A percentile compares a stretch with the other conserved stretches of the same genome.
Conservation (phyloP, 2,113 vertebrate genomes). For the Regulus satrapa region DNA sequence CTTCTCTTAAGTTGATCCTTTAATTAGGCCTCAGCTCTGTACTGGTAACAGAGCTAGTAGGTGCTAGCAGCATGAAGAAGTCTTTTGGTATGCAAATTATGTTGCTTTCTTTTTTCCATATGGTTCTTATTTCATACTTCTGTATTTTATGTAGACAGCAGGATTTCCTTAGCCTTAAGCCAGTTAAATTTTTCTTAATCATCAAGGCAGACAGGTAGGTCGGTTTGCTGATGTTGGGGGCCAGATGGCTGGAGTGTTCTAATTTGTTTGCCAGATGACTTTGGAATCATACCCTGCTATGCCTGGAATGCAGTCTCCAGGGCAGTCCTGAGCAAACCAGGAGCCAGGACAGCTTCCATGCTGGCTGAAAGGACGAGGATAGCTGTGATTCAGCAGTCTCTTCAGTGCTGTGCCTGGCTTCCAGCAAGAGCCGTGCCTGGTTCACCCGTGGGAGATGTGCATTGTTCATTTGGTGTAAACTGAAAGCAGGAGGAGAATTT, state of each 20-base stretch:
- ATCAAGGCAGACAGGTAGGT: background rate
- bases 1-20: background rate
- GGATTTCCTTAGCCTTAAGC: constrained; percentile 23
- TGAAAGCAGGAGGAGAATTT: background rate
- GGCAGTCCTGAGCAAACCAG: background rate
- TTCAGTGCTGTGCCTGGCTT: background rate
- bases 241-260: constrained; percentile 15
- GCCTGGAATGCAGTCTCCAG: background rate
- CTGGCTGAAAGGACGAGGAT: background rate
- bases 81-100: background rate
- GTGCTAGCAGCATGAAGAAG: background rate
- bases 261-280: constrained; percentile 11
- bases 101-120: background rate
- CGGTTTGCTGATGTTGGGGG: background rate
- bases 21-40: background rate
- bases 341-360: background rate
- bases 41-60: background rate
- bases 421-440: background rate
- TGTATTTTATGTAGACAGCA: background rate
- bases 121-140: background rate
- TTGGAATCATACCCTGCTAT: background rate
- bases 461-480: background rate
- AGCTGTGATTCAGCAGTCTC: background rate
- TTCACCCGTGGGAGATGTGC: background rate
- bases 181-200: background rate